Evolutionary conservation across 2,888 invertebrate genomes (phyloP).

Genomic region (Eupithecia insigniata): DNA sequence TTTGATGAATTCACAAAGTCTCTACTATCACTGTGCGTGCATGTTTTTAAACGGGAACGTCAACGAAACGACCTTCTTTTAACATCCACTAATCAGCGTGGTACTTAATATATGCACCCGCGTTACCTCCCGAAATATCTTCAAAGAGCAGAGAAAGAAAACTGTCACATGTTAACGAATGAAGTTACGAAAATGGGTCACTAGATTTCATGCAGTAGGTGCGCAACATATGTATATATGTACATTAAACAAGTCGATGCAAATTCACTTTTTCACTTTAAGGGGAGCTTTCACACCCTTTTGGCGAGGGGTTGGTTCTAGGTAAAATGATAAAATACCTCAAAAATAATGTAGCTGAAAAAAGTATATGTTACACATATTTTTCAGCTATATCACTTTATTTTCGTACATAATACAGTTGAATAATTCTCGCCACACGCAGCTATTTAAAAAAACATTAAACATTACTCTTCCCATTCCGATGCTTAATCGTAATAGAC

Average conservation of each 20-base stretch:
- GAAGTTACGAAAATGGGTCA: conserved; percentile 79
- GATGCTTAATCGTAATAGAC: conserved; percentile 26
- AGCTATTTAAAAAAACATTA: conserved; percentile 3
- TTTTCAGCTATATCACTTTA: conserved; percentile 36
- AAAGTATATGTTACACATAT: background rate
- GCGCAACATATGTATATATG: too few relatives aligned
- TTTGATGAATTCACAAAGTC: background rate
- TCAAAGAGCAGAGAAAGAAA: conserved; percentile 61
- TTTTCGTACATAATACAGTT: conserved; percentile 37
- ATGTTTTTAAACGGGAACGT: background rate
- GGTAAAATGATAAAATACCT: conserved; percentile 10
- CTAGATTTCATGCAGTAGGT: conserved; percentile 69
- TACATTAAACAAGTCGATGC: conserved; percentile 61
- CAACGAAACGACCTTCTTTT: conserved; percentile 10
- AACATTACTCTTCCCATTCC: conserved; percentile 26
- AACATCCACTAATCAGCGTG: conserved; percentile 8
- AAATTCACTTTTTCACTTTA: conserved; percentile 58
- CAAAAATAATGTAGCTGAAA: conserved; percentile 10
- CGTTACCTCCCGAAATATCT: conserved; percentile 60
- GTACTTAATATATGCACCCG: conserved; percentile 17
- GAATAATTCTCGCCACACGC: conserved; percentile 16
- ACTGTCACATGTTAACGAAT: conserved; percentile 68
- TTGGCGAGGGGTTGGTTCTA: background rate
- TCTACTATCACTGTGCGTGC: conserved; percentile 3
- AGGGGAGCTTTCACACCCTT: background rate